Evolutionary conservation across 2,113 vertebrate genomes (phyloP).

Genomic region (Hyperopisus bebe): DNA sequence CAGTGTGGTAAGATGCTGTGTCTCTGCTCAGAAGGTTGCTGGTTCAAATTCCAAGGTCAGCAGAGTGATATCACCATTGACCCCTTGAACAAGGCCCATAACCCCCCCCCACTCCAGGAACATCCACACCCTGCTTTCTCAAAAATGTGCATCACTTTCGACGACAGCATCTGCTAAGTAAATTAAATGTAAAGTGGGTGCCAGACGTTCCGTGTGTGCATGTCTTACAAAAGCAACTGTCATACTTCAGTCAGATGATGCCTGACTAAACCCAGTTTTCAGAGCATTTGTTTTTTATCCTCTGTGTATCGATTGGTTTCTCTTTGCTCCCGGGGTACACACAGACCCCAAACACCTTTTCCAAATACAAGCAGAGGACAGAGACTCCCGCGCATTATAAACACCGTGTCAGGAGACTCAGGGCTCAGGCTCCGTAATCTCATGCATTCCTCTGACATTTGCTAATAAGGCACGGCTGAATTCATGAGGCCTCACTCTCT

Average conservation of each 20-base stretch:
- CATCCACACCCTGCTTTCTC: not conserved
- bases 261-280: not conserved
- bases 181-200: not conserved
- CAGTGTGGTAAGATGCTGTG: not conserved
- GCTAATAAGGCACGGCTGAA: slow-evolving; percentile 5
- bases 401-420: not conserved
- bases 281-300: not conserved
- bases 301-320: not conserved
- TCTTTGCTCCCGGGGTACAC: not conserved
- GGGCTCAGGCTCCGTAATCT: not conserved
- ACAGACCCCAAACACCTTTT: not conserved
- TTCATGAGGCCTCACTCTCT: not conserved
- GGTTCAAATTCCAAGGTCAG: not conserved
- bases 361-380: not conserved
- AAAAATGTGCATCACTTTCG: not conserved
- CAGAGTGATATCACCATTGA: not conserved
- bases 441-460: slow-evolving; percentile 3
- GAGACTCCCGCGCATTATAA: not conserved
- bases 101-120: not conserved
- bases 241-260: not conserved
- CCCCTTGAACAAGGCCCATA: not conserved
- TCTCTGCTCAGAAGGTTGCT: not conserved
- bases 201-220: not conserved
- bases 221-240: not conserved
- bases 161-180: not conserved